phyloP scores from a whole-genome alignment of 2,888 invertebrate genomes.

The Adineta ricciae region DNA sequence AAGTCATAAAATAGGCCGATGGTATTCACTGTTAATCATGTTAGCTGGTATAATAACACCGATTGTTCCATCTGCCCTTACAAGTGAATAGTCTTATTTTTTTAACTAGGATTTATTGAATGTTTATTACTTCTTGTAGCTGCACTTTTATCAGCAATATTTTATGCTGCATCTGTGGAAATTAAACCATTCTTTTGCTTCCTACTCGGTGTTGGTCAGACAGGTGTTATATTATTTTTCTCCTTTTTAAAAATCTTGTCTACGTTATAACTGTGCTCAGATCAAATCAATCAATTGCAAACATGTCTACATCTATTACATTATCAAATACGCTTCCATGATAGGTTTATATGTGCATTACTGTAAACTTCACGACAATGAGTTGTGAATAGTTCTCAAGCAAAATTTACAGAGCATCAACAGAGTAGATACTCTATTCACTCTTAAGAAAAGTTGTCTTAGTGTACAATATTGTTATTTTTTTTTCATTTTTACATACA shows the following conservation, averaged over 20 bases:
- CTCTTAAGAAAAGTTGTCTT: neutral
- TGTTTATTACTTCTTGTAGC: no score
- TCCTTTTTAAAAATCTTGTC: neutral
- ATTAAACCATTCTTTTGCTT: slow-evolving; percentile 1
- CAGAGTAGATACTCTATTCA: neutral
- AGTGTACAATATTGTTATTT: neutral
- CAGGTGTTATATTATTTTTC: neutral
- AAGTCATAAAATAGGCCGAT: neutral
- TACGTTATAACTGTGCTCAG: neutral
- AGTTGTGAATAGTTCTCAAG: no score
- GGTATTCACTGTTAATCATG: neutral
- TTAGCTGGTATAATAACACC: neutral
- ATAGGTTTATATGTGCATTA: no score
- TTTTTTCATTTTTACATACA: neutral
- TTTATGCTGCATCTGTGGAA: slow-evolving; percentile 16
- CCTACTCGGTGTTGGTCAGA: neutral
- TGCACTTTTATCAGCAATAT: slow-evolving; percentile 13
- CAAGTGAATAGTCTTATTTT: neutral
- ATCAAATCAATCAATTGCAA: neutral
- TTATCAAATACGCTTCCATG: no score
- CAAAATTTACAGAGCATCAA: no score
- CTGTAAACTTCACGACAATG: no score
- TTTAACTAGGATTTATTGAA: neutral
- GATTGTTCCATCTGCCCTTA: neutral
- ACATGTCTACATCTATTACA: neutral